These are phyloP conservation scores for Trachymyrmex septentrionalis DNA, from an alignment of 1,140 invertebrate species.

Conservation along the genomic window DNA sequence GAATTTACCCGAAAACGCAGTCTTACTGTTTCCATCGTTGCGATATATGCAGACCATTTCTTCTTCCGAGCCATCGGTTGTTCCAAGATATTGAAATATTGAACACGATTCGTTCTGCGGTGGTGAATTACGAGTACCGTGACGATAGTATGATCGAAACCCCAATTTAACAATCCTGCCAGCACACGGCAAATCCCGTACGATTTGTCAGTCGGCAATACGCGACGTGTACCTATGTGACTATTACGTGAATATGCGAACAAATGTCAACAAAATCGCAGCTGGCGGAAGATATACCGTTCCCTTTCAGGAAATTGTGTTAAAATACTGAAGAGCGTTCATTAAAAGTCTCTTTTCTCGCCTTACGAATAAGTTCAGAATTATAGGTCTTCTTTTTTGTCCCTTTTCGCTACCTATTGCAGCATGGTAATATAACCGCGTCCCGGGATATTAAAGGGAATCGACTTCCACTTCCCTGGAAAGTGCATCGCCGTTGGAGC, in stretches of 20 bases:
- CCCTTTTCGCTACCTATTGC: conserved; percentile 34
- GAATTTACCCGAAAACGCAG: neutral
- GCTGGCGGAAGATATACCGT: neutral
- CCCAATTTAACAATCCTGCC: conserved; percentile 8
- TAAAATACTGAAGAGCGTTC: neutral
- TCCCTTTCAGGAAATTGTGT: neutral
- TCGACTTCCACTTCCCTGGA: conserved; percentile 61
- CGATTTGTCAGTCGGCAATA: conserved; percentile 23
- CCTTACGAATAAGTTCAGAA: conserved; percentile 44
- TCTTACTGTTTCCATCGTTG: neutral
- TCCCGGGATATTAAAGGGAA: conserved; percentile 60
- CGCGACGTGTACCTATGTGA: neutral
- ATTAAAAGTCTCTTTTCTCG: conserved; percentile 47
- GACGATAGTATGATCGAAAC: conserved; percentile 6
- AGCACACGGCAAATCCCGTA: neutral
- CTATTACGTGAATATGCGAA: neutral
- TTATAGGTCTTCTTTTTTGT: conserved; percentile 20
- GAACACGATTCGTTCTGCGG: neutral
- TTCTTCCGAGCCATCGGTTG: conserved; percentile 10
- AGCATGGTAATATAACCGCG: conserved; percentile 48
- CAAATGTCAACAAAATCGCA: conserved; percentile 7
- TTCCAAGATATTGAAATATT: conserved; percentile 44
- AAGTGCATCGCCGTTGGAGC: conserved; percentile 58
- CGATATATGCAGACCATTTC: neutral
- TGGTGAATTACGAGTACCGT: conserved; percentile 19